Evolutionary conservation across 2,797 vertebrate genomes (phyloP).

Genomic region (Danio choprae): DNA sequence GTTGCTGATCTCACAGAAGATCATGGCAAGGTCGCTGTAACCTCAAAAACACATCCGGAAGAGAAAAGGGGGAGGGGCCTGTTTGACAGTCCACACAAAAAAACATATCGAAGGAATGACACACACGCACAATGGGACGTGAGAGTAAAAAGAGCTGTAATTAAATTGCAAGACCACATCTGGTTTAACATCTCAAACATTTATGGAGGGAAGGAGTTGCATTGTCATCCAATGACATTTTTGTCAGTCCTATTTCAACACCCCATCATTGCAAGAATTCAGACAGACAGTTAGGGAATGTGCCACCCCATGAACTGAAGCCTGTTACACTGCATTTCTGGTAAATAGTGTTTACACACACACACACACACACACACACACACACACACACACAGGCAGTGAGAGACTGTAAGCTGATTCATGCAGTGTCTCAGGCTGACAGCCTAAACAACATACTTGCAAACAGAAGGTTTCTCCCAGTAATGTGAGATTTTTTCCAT

Average conservation of each 20-base stretch:
- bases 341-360: conserved; percentile 42
- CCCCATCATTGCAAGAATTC: conserved; percentile 12
- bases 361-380: conserved; percentile 37
- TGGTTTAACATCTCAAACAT: conserved; percentile 17
- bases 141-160: conserved; percentile 24
- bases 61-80: not conserved
- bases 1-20: conserved; percentile 40
- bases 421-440: conserved; percentile 46
- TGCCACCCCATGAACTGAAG: conserved; percentile 24
- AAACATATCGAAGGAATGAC: not conserved
- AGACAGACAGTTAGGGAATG: conserved; percentile 21
- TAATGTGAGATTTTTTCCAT: not conserved
- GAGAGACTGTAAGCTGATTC: conserved; percentile 49
- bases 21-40: conserved; percentile 50
- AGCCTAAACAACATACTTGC: conserved; percentile 57
- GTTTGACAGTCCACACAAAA: conserved; percentile 23
- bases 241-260: conserved; percentile 15
- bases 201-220: not conserved
- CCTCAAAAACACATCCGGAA: conserved; percentile 37
- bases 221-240: conserved; percentile 37
- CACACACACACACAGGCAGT: conserved; percentile 34
- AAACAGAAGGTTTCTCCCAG: conserved; percentile 45
- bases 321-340: conserved; percentile 29
- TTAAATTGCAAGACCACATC: conserved; percentile 15
- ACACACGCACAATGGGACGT: conserved; percentile 13